Evolutionary conservation across 2,888 invertebrate species (phyloP).

Genomic region (Dasysyrphus albostriatus): DNA sequence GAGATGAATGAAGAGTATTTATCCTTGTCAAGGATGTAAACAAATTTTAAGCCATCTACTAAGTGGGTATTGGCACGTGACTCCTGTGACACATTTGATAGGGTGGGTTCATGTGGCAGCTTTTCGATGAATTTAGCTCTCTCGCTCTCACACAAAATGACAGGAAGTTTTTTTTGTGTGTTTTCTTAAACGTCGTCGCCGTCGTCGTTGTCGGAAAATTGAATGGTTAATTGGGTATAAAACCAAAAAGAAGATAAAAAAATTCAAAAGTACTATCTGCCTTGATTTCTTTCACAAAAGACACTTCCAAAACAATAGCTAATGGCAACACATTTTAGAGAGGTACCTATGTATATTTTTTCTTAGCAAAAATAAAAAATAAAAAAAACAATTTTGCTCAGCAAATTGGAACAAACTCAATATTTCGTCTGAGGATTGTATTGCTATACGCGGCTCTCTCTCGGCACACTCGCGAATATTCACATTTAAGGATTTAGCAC

Average conservation of each 20-base stretch:
- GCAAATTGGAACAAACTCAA: constrained; percentile 5
- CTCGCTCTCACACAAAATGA: constrained; percentile 30
- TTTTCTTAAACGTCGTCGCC: constrained; percentile 1
- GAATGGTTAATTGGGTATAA: constrained; percentile 3
- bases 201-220: constrained; percentile 21
- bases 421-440: constrained; percentile 5
- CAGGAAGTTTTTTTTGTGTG: constrained; percentile 30
- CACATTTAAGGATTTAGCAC: constrained; percentile 26
- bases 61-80: constrained; percentile 68
- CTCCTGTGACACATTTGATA: constrained; percentile 58
- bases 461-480: constrained; percentile 45
- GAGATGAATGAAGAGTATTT: constrained; percentile 26
- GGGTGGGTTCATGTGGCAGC: constrained; percentile 66
- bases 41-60: constrained; percentile 66
- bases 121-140: constrained; percentile 46
- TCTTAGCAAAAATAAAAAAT: no score
- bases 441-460: constrained; percentile 42
- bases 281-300: constrained; percentile 8
- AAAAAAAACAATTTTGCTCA: constrained; percentile 9
- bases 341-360: neutral
- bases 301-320: neutral
- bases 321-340: neutral
- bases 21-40: constrained; percentile 69
- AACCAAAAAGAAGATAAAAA: constrained; percentile 6
- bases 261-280: constrained; percentile 16